phyloP scores from a whole-genome alignment of 2,888 invertebrate species.

The Acleris literana region DNA sequence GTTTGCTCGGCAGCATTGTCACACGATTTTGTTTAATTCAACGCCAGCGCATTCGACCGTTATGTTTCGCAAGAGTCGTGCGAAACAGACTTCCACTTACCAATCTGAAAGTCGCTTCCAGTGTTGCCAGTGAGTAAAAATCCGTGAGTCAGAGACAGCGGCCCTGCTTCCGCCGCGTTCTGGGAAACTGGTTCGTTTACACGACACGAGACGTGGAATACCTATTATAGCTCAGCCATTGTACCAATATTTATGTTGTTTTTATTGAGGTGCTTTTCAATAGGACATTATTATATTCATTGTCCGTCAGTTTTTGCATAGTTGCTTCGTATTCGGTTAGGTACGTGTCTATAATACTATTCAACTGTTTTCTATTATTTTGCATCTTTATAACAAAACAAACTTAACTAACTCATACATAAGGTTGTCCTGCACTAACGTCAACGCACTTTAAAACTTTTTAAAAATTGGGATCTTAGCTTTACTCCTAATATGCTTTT shows the following conservation, averaged over 20 bases:
- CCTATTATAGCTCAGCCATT: slow-evolving; percentile 24
- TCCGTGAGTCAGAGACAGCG: slow-evolving; percentile 64
- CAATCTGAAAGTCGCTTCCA: slow-evolving; percentile 57
- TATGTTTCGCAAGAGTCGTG: slow-evolving; percentile 30
- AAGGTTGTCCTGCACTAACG: too few relatives aligned
- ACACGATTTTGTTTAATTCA: slow-evolving; percentile 26
- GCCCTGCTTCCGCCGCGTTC: slow-evolving; percentile 63
- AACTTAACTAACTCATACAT: too few relatives aligned
- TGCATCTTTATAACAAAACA: too few relatives aligned
- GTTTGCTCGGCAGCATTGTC: slow-evolving; percentile 11
- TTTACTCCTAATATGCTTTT: too few relatives aligned
- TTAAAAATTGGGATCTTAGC: too few relatives aligned
- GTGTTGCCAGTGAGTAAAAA: slow-evolving; percentile 42
- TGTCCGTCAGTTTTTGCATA: too few relatives aligned
- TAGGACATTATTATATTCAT: too few relatives aligned
- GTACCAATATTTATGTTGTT: slow-evolving; percentile 10
- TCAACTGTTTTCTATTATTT: too few relatives aligned
- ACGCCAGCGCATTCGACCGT: slow-evolving; percentile 26
- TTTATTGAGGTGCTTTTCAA: slow-evolving; percentile 1
- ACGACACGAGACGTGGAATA: slow-evolving; percentile 43
- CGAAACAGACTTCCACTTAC: slow-evolving; percentile 42
- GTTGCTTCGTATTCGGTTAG: too few relatives aligned
- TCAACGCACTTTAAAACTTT: too few relatives aligned
- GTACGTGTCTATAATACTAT: too few relatives aligned
- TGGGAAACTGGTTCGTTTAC: slow-evolving; percentile 52